Evolutionary conservation across 2,888 invertebrate genomes (phyloP).

Genomic region (Trichogramma dendrolimi): DNA sequence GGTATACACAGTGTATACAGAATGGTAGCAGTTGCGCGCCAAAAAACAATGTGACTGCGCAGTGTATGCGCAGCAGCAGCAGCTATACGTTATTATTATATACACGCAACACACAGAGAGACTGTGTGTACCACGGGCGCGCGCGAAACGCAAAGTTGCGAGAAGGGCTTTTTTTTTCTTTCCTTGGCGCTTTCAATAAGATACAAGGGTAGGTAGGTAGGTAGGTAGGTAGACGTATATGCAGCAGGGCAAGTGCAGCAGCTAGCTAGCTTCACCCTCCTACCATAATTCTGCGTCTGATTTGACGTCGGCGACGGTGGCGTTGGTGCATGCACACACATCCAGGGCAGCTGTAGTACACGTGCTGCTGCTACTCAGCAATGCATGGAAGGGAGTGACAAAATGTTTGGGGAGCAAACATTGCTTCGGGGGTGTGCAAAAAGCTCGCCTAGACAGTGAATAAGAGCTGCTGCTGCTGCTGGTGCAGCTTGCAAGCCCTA

Average conservation of each 20-base stretch:
- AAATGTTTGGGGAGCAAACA: slow-evolving; percentile 14
- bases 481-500: not conserved
- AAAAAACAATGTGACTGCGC: too few species aligned
- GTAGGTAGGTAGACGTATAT: too few species aligned
- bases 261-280: slow-evolving; percentile 1
- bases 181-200: too few species aligned
- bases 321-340: not conserved
- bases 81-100: too few species aligned
- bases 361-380: too few species aligned
- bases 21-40: too few species aligned
- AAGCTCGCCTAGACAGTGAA: slow-evolving; percentile 13
- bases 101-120: too few species aligned
- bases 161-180: slow-evolving; percentile 15
- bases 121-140: too few species aligned
- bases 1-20: too few species aligned
- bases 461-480: slow-evolving; percentile 4
- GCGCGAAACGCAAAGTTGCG: not conserved
- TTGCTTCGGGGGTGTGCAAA: slow-evolving; percentile 2
- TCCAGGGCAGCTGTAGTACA: too few species aligned
- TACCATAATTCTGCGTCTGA: slow-evolving; percentile 24
- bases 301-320: slow-evolving; percentile 10
- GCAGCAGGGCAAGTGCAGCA: not conserved
- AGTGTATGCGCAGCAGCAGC: too few species aligned
- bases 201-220: too few species aligned
- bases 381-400: slow-evolving; percentile 3